phyloP scores from a whole-genome alignment of 2,888 invertebrate species.

The Eustalomyia histrio region DNA sequence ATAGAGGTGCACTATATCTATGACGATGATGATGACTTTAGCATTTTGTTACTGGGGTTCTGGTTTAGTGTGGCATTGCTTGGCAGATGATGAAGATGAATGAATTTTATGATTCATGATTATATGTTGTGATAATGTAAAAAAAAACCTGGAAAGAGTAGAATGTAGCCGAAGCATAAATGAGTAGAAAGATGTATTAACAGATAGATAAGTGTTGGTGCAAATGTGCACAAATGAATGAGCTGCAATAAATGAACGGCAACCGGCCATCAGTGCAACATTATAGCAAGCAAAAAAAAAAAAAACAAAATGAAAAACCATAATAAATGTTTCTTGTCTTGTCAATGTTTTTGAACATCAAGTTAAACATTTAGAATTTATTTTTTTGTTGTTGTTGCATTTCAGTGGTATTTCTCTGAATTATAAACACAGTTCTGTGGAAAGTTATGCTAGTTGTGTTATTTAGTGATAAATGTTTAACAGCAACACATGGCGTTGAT shows the following conservation, averaged over 20 bases:
- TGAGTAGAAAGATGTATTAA: neutral
- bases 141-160: neutral
- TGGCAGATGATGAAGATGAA: conserved; percentile 54
- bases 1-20: neutral
- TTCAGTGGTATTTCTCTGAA: conserved; percentile 14
- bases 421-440: conserved; percentile 18
- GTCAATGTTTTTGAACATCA: conserved; percentile 23
- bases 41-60: conserved; percentile 14
- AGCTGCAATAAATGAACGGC: neutral
- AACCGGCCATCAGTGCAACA: neutral
- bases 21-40: conserved; percentile 23
- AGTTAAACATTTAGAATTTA: neutral
- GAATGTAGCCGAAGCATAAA: neutral
- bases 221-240: conserved; percentile 1
- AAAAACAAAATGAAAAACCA: neutral
- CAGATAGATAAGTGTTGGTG: neutral
- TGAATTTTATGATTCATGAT: conserved; percentile 46
- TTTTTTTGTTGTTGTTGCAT: too few relatives aligned
- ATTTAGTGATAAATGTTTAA: neutral
- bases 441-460: neutral
- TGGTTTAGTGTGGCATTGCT: conserved; percentile 39
- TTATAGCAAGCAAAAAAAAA: neutral
- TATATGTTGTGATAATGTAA: conserved; percentile 30
- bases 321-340: conserved; percentile 29
- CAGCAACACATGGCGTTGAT: conserved; percentile 22